A percentile compares a stretch with the other conserved stretches of the same genome.
Conservation (phyloP, 1,140 invertebrate species). For the Monomorium pharaonis region DNA sequence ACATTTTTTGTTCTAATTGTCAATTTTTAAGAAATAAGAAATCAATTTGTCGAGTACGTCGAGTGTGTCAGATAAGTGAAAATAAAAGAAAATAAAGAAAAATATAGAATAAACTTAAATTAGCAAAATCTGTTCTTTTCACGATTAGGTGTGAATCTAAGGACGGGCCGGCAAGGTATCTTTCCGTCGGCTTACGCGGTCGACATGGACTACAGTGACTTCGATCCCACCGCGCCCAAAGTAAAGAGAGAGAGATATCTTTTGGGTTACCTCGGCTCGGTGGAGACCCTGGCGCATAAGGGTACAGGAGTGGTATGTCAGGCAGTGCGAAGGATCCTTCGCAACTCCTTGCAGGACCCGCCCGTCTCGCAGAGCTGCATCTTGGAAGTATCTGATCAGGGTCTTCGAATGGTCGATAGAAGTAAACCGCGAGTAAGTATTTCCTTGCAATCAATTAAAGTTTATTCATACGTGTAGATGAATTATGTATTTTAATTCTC, state of each 20-base stretch:
- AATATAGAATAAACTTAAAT: background rate
- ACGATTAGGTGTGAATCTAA: slow-evolving; percentile 93
- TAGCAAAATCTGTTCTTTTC: background rate
- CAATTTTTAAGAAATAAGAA: background rate
- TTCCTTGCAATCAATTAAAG: background rate
- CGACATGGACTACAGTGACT: slow-evolving; percentile 97
- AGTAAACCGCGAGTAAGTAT: slow-evolving; percentile 89
- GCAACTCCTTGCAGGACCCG: slow-evolving; percentile 87
- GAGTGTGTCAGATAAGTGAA: background rate
- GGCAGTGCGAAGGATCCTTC: slow-evolving; percentile 93
- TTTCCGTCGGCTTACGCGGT: slow-evolving; percentile 98
- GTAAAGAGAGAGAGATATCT: slow-evolving; percentile 95
- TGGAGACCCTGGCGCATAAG: slow-evolving; percentile 97
- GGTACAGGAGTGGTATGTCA: slow-evolving; percentile 95
- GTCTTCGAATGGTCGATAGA: slow-evolving; percentile 96
- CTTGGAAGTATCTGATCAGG: slow-evolving; percentile 97
- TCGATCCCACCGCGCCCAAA: slow-evolving; percentile 94
- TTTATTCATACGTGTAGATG: background rate
- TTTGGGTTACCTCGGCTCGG: slow-evolving; percentile 97
- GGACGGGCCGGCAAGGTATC: slow-evolving; percentile 96
- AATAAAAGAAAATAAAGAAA: background rate
- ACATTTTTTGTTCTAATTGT: background rate
- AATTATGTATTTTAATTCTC: background rate
- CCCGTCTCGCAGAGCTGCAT: slow-evolving; percentile 92
- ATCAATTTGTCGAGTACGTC: no score